Conservation (phyloP, 2,888 invertebrate species). For the Drosophila mercatorum region DNA sequence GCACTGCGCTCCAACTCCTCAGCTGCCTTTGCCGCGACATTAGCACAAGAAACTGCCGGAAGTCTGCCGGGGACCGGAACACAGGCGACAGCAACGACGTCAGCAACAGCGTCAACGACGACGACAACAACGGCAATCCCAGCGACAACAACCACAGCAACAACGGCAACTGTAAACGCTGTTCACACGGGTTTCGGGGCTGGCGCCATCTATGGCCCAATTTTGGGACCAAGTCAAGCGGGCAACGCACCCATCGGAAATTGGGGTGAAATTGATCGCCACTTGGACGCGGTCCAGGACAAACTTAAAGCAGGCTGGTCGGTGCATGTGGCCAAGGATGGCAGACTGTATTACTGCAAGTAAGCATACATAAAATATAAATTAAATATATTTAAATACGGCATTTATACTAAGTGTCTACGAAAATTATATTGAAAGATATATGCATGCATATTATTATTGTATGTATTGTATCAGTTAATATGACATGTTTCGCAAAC, state of each 20-base stretch:
- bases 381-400: no score
- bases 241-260: constrained; percentile 68
- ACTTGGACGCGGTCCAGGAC: constrained; percentile 86
- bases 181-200: constrained; percentile 41
- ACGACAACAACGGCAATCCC: constrained; percentile 27
- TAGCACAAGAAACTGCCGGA: constrained; percentile 64
- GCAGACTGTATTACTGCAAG: constrained; percentile 96
- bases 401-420: no score
- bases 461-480: neutral
- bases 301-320: constrained; percentile 91
- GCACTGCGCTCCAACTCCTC: constrained; percentile 39
- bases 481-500: no score
- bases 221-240: constrained; percentile 59
- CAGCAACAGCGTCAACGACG: constrained; percentile 27
- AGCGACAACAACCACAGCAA: constrained; percentile 23
- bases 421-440: no score
- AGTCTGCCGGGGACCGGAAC: constrained; percentile 75
- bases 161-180: constrained; percentile 38
- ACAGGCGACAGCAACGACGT: constrained; percentile 45
- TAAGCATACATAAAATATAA: constrained; percentile 83
- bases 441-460: no score
- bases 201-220: constrained; percentile 61
- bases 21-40: constrained; percentile 15
- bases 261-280: constrained; percentile 83
- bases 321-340: constrained; percentile 91